Conservation (phyloP, 2,888 invertebrate species). For the Copidosoma aretas region DNA sequence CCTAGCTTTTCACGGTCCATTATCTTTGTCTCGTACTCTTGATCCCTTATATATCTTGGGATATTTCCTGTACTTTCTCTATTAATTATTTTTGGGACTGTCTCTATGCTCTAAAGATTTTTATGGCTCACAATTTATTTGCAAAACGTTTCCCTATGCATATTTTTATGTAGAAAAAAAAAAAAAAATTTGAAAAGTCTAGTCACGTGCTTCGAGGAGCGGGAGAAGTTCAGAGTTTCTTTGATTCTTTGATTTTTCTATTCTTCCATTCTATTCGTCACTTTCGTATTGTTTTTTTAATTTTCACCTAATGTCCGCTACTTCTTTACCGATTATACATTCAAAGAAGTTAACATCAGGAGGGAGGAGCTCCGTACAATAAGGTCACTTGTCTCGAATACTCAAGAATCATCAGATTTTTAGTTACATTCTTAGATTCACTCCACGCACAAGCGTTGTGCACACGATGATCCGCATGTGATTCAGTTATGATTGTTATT, state of each 20-base stretch:
- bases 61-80: background rate
- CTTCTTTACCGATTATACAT: constrained; percentile 23
- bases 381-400: constrained; percentile 56
- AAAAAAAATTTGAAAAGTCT: background rate
- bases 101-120: background rate
- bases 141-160: constrained; percentile 13
- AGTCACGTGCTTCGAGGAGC: constrained; percentile 16
- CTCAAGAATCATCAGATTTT: constrained; percentile 45
- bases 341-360: constrained; percentile 36
- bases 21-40: constrained; percentile 5
- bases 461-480: constrained; percentile 18
- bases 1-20: constrained; percentile 20
- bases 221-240: constrained; percentile 19
- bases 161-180: background rate
- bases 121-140: constrained; percentile 2
- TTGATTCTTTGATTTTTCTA: constrained; percentile 20
- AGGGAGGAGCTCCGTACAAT: constrained; percentile 47
- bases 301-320: background rate
- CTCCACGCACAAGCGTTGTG: constrained; percentile 33
- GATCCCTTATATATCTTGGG: background rate
- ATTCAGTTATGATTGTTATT: constrained; percentile 8
- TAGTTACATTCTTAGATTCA: constrained; percentile 37
- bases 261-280: constrained; percentile 18
- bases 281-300: constrained; percentile 20
- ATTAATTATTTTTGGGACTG: constrained; percentile 5